These are phyloP conservation scores for Thalpophila matura DNA, from an alignment of 2,888 invertebrate species.

Conservation along the genomic window DNA sequence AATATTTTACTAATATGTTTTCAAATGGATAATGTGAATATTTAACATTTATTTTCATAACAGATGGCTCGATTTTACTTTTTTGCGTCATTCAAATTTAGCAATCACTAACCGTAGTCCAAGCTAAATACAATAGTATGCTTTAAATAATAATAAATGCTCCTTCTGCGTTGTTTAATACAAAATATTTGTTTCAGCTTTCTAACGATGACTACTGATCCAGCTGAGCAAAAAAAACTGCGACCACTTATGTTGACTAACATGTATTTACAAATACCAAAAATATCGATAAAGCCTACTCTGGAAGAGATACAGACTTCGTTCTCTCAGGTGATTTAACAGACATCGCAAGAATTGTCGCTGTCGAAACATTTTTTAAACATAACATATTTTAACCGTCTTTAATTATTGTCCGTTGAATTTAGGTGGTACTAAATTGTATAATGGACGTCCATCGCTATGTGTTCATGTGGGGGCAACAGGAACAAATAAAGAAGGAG, in stretches of 20 bases:
- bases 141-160: no score
- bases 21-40: no score
- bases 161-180: no score
- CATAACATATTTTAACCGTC: not conserved
- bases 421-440: conserved; percentile 90
- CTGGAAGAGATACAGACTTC: conserved; percentile 93
- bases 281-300: conserved; percentile 91
- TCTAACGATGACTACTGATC: conserved; percentile 86
- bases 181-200: conserved; percentile 73
- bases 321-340: conserved; percentile 89
- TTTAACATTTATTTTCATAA: no score
- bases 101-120: no score
- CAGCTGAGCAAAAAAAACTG: conserved; percentile 85
- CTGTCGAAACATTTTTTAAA: no score
- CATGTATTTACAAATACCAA: conserved; percentile 92
- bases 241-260: conserved; percentile 91
- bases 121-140: no score
- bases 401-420: not conserved
- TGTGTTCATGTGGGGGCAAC: conserved; percentile 95
- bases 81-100: no score
- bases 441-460: conserved; percentile 94
- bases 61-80: no score
- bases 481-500: conserved; percentile 84
- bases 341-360: no score
- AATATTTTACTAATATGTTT: no score